Percentiles rank a stretch among this genome's conserved stretches.
These are phyloP conservation scores for Frankliniella fusca DNA, from an alignment of 2,888 invertebrate species.

Conservation along the genomic window DNA sequence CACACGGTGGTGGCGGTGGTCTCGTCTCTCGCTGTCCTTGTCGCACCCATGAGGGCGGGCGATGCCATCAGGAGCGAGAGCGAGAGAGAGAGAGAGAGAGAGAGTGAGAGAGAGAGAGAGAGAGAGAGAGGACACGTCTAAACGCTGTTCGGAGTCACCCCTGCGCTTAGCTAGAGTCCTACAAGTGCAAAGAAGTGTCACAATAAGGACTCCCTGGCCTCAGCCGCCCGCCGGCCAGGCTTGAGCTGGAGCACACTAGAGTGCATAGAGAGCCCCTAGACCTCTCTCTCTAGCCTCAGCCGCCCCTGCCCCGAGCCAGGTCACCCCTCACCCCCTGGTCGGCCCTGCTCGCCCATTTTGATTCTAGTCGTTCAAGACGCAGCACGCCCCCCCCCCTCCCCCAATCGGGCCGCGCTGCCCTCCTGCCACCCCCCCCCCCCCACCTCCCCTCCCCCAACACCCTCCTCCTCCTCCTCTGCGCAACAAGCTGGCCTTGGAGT, in stretches of 20 bases:
- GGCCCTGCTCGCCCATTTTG: background rate
- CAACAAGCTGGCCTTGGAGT: background rate
- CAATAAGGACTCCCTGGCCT: too few relatives aligned
- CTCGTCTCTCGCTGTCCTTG: too few relatives aligned
- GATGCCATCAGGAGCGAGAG: too few relatives aligned
- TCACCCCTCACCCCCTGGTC: background rate
- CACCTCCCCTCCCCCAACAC: background rate
- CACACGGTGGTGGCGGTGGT: too few relatives aligned
- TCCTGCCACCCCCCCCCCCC: background rate
- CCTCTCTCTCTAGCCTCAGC: background rate
- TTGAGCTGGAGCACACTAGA: background rate
- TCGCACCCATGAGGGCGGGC: too few relatives aligned
- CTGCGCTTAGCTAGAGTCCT: too few relatives aligned
- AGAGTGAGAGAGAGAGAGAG: too few relatives aligned
- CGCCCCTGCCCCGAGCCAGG: background rate
- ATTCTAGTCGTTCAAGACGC: constrained; percentile 17
- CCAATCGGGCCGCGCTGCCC: background rate
- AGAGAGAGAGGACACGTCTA: too few relatives aligned
- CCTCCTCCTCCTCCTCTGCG: background rate
- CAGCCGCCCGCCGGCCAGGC: background rate
- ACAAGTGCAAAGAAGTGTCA: too few relatives aligned
- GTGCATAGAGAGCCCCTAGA: background rate
- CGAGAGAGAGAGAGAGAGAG: too few relatives aligned
- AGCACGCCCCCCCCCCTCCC: background rate
- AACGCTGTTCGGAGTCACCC: too few relatives aligned